phyloP scores from a whole-genome alignment of 1,140 invertebrate genomes.

The Lucilia sericata region DNA sequence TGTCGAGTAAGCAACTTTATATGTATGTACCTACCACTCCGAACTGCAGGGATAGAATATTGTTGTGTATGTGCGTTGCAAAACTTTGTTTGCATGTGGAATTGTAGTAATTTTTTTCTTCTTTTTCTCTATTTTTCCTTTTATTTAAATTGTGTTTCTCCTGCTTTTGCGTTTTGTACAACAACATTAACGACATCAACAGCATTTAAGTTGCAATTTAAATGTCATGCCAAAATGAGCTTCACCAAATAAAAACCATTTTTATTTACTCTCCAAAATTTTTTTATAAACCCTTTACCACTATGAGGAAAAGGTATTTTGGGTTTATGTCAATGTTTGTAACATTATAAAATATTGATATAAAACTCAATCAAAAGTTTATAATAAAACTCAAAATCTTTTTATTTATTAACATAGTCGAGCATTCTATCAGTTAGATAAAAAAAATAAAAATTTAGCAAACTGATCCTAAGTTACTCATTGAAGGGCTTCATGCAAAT shows the following conservation, averaged over 20 bases:
- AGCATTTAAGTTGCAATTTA: conserved; percentile 20
- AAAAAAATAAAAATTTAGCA: too few species aligned
- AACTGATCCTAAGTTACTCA: too few species aligned
- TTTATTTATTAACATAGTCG: too few species aligned
- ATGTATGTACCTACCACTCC: background rate
- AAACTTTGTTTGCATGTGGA: background rate
- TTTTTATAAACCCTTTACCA: background rate
- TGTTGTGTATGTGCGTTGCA: background rate
- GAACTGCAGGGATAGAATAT: background rate
- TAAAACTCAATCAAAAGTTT: too few species aligned
- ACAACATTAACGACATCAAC: conserved; percentile 21
- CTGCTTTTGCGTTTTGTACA: background rate
- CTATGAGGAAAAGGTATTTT: background rate
- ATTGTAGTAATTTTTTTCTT: background rate
- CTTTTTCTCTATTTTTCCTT: background rate
- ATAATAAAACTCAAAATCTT: too few species aligned
- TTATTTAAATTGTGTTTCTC: background rate
- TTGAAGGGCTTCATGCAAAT: too few species aligned
- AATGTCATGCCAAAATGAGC: conserved; percentile 10
- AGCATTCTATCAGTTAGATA: too few species aligned
- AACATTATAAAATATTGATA: too few species aligned
- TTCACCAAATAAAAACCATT: conserved; percentile 1
- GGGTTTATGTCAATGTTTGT: background rate
- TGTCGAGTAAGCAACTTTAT: too few species aligned
- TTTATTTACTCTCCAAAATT: background rate